Percentiles rank a stretch among this genome's conserved stretches.
Evolutionary conservation across 2,797 vertebrate species (phyloP).

Genomic region (Melanotaenia nigrans): DNA sequence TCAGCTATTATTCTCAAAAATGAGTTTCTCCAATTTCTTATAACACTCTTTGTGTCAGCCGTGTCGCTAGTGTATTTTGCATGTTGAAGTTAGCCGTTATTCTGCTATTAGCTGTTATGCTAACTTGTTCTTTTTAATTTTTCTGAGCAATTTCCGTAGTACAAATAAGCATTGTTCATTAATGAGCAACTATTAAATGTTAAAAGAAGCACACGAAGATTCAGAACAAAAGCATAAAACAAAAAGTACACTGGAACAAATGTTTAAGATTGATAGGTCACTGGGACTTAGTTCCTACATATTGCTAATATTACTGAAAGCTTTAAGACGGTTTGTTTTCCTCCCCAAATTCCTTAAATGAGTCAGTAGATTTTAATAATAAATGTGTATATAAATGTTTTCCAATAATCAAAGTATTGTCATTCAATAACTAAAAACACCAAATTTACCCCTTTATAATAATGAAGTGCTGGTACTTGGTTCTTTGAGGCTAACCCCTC

Average conservation of each 20-base stretch:
- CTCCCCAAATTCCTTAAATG: too few relatives aligned
- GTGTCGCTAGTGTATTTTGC: not conserved
- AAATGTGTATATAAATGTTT: too few relatives aligned
- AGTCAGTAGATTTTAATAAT: too few relatives aligned
- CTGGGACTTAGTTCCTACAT: not conserved
- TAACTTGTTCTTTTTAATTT: not conserved
- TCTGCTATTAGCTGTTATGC: not conserved
- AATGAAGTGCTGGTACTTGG: too few relatives aligned
- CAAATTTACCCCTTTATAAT: too few relatives aligned
- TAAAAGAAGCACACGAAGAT: not conserved
- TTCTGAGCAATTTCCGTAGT: not conserved
- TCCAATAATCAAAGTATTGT: too few relatives aligned
- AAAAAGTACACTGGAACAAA: not conserved
- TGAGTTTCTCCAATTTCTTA: not conserved
- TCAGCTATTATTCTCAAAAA: not conserved
- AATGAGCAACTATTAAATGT: not conserved
- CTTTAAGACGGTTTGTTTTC: not conserved
- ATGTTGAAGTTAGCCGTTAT: not conserved
- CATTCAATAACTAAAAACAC: too few relatives aligned
- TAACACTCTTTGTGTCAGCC: not conserved
- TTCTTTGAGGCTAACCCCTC: too few relatives aligned
- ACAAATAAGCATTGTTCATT: not conserved
- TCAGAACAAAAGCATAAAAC: not conserved
- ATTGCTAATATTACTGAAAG: not conserved
- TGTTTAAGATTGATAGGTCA: not conserved